phyloP scores from a whole-genome alignment of 2,113 vertebrate species.

The Cheilinus undulatus region DNA sequence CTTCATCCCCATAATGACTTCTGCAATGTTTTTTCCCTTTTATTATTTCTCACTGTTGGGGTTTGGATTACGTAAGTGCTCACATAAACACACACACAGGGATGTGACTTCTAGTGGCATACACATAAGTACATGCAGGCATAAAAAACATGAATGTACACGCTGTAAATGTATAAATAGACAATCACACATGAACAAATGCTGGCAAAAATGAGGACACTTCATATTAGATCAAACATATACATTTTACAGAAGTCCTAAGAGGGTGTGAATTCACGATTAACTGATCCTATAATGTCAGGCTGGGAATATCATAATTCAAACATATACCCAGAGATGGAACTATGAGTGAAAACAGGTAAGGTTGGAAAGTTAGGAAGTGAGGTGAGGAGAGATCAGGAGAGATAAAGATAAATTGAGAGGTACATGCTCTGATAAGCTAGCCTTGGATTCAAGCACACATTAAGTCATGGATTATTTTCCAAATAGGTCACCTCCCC shows the following conservation, averaged over 20 bases:
- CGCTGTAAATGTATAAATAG: neutral
- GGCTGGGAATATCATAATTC: too few relatives aligned
- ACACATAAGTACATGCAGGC: neutral
- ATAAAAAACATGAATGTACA: neutral
- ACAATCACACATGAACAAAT: too few relatives aligned
- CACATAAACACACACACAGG: conserved; percentile 34
- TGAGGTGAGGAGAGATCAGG: neutral
- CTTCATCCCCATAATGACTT: conserved; percentile 38
- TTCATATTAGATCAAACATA: too few relatives aligned
- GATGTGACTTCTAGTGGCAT: conserved; percentile 41
- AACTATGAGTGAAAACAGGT: too few relatives aligned
- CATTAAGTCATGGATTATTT: conserved; percentile 19
- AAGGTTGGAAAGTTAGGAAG: neutral
- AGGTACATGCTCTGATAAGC: conserved; percentile 32
- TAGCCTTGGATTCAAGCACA: conserved; percentile 3
- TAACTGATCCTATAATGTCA: too few relatives aligned
- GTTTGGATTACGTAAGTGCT: conserved; percentile 57
- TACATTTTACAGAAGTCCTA: too few relatives aligned
- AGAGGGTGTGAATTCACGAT: too few relatives aligned
- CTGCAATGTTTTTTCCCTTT: conserved; percentile 20
- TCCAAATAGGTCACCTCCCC: conserved; percentile 34
- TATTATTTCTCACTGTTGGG: conserved; percentile 15
- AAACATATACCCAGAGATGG: too few relatives aligned
- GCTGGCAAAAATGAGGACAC: too few relatives aligned
- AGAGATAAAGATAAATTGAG: conserved; percentile 15